These are phyloP conservation scores for Goniozus legneri DNA, from an alignment of 1,140 invertebrate genomes.

Conservation along the genomic window DNA sequence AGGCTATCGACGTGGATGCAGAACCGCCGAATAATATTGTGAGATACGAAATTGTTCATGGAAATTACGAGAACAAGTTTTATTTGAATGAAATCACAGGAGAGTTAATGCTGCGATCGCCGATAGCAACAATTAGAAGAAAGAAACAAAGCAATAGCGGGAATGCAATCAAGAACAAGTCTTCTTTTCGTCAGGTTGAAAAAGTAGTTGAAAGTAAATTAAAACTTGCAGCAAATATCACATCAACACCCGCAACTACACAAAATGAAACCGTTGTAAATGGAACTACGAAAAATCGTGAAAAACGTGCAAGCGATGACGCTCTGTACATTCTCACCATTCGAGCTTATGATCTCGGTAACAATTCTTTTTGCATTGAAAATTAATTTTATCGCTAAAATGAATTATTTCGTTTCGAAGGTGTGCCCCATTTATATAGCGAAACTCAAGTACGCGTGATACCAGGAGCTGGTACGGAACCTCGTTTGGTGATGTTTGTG, in stretches of 20 bases:
- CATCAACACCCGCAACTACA: too few relatives aligned
- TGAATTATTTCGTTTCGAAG: conserved; percentile 28
- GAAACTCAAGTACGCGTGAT: conserved; percentile 66
- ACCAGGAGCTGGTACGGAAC: conserved; percentile 63
- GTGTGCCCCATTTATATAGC: conserved; percentile 67
- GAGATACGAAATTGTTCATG: conserved; percentile 77
- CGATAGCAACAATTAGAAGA: conserved; percentile 50
- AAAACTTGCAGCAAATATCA: too few relatives aligned
- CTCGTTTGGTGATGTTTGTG: conserved; percentile 72
- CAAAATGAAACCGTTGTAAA: too few relatives aligned
- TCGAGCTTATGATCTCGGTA: conserved; percentile 75
- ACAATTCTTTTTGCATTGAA: conserved; percentile 1
- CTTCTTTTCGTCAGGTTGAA: conserved; percentile 5
- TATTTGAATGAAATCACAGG: conserved; percentile 74
- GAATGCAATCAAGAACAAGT: conserved; percentile 9
- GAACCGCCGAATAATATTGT: conserved; percentile 83
- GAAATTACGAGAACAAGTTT: conserved; percentile 79
- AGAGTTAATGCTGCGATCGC: conserved; percentile 56
- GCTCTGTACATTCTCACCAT: conserved; percentile 64
- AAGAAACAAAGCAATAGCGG: conserved; percentile 28
- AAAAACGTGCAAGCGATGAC: conserved; percentile 49
- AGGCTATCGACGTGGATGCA: conserved; percentile 78
- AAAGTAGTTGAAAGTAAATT: conserved; percentile 8
- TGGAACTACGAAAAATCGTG: conserved; percentile 22
- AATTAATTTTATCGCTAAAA: background rate